A percentile compares a stretch with the other conserved stretches of the same genome.
Evolutionary conservation across 2,113 vertebrate species (phyloP).

Genomic region (Oriolus oriolus): DNA sequence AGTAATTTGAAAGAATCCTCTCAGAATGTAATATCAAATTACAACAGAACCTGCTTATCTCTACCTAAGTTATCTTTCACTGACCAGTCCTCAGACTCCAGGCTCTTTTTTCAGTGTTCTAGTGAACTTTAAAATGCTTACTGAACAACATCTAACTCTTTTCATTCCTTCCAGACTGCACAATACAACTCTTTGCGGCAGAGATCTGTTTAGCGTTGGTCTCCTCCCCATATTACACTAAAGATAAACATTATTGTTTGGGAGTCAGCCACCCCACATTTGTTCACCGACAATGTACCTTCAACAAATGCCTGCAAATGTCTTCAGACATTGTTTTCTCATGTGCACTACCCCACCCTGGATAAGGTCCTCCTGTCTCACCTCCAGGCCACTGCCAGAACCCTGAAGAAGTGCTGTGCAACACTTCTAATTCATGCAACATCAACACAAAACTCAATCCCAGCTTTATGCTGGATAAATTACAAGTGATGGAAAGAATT

Average conservation of each 20-base stretch:
- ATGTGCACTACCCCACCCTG: neutral
- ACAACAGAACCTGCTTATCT: neutral
- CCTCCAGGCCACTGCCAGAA: neutral
- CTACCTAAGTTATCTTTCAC: neutral
- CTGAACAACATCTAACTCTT: neutral
- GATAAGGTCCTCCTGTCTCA: neutral
- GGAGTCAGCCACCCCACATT: neutral
- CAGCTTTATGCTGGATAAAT: neutral
- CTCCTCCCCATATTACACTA: neutral
- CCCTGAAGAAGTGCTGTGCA: neutral
- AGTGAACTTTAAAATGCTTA: neutral
- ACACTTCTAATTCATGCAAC: neutral
- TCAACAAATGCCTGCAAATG: neutral
- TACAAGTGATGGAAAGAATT: slow-evolving; percentile 19
- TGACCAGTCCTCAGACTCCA: neutral
- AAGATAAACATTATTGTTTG: neutral
- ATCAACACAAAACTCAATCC: slow-evolving; percentile 17
- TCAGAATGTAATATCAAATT: neutral
- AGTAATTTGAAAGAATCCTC: neutral
- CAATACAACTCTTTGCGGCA: neutral
- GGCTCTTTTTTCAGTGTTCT: neutral
- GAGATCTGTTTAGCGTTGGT: neutral
- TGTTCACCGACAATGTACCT: neutral
- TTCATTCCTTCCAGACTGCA: neutral
- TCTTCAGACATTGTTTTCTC: neutral